Evolutionary conservation across 2,888 invertebrate species (phyloP), one percentile per base, ranked within the genome.

Genomic region (Anaspis maculata): DNA sequence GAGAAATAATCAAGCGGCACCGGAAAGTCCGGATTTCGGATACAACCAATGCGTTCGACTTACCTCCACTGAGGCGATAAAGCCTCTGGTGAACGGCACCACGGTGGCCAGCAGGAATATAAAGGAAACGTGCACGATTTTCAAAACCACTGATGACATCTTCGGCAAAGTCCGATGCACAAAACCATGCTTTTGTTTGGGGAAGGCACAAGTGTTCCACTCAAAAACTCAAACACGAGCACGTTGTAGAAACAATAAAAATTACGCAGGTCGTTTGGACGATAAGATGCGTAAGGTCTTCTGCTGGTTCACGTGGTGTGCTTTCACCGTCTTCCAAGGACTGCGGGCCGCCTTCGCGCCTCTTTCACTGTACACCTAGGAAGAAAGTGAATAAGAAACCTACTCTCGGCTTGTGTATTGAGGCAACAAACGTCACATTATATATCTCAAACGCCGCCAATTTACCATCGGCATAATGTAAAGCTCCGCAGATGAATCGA

Each of bases 271-370:
- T n/a, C n/a, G n/a, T n/a, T n/a, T n/a, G n/a, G n/a, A n/a, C n/a
- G n/a, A n/a, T n/a, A n/a, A n/a, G n/a, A n/a, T n/a, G n/a, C n/a
- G n/a, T n/a, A n/a, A n/a, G n/a, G n/a, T n/a, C n/a, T n/a, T n/a
- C n/a, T n/a, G n/a, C n/a, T 31, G 30, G 39, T 34, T 42, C 44
- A 38, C 42, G 42, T 39, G 37, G 38, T 45, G n/a, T n/a, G 50
- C 54, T 56, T 56, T 56, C 56, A 53, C 56, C 51, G 46, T 48
- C 50, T 44, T 39, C 41, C 34, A 45, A 46, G 42, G 45, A 50
- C 51, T 51, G 47, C 32, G 42, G 45, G 49, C 51, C 50, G 47
- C 32, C 19, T 19, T 9, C 5, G 5, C 46, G 35, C 37, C 44
- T 52, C 49, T 51, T 46, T 51, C 46, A 44, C 50, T 43, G 38